Conservation (phyloP, 2,888 invertebrate genomes). For the Zhuqinia jingwanae region DNA sequence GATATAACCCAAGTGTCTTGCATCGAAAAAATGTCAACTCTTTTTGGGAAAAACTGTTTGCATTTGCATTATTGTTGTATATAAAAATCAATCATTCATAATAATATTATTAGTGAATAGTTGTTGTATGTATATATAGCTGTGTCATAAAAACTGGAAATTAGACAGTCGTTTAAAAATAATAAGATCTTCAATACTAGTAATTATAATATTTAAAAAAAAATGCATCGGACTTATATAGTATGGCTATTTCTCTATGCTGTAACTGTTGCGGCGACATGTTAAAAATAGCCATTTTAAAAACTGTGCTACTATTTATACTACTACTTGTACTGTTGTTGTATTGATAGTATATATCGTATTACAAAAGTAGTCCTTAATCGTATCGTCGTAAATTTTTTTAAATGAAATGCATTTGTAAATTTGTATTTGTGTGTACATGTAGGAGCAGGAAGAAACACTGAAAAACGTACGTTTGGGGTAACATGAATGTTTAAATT, state of each 20-base stretch:
- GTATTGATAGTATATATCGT: not conserved
- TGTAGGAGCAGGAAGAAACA: too few species aligned
- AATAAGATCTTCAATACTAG: too few species aligned
- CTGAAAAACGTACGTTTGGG: not conserved
- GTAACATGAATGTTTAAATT: too few species aligned
- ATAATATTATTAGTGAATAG: too few species aligned
- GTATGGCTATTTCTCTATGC: too few species aligned
- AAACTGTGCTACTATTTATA: constrained; percentile 43
- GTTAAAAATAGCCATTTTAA: constrained; percentile 24
- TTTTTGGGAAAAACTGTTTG: constrained; percentile 29
- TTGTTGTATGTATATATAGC: too few species aligned
- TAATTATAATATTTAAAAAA: not conserved
- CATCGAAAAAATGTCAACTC: constrained; percentile 29
- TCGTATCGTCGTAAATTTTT: not conserved
- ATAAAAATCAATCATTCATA: too few species aligned
- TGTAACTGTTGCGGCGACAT: not conserved
- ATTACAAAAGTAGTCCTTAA: not conserved
- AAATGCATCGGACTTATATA: too few species aligned
- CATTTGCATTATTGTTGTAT: constrained; percentile 7
- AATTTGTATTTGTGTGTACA: not conserved
- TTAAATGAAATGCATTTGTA: constrained; percentile 19
- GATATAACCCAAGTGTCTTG: constrained; percentile 36
- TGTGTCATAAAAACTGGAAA: not conserved
- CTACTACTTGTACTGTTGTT: constrained; percentile 3
- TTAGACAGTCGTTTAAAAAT: constrained; percentile 2